Conservation (phyloP, 1,140 invertebrate species). For the Cotesia vestalis region DNA sequence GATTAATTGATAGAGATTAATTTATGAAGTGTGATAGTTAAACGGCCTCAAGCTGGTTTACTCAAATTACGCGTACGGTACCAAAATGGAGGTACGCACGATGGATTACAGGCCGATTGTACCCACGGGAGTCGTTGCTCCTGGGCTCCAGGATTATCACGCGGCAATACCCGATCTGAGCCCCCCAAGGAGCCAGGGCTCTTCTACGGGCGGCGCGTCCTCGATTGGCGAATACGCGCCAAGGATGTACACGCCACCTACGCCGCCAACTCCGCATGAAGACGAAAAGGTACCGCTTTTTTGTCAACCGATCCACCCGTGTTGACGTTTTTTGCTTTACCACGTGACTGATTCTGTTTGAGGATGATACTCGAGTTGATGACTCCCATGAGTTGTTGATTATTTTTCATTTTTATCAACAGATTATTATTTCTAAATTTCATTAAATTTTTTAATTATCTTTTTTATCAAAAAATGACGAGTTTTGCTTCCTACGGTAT, state of each 20-base stretch:
- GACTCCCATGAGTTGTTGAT: too few species aligned
- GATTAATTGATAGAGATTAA: background rate
- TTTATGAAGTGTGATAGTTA: constrained; percentile 19
- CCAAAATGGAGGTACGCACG: constrained; percentile 63
- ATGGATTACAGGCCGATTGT: constrained; percentile 64
- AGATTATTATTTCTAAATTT: too few species aligned
- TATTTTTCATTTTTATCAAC: too few species aligned
- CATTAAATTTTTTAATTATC: too few species aligned
- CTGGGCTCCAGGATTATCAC: constrained; percentile 62
- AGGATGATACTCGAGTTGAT: too few species aligned
- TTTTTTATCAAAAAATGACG: too few species aligned
- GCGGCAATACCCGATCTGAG: constrained; percentile 62
- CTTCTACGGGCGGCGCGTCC: constrained; percentile 63
- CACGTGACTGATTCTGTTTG: too few species aligned
- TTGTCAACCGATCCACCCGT: background rate
- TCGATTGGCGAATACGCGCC: constrained; percentile 63
- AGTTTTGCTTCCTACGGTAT: too few species aligned
- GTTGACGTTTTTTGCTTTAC: too few species aligned
- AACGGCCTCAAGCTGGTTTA: constrained; percentile 61
- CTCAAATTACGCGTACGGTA: constrained; percentile 50
- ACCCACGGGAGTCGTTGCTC: constrained; percentile 57
- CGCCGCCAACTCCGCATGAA: constrained; percentile 63
- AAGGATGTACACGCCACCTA: constrained; percentile 64
- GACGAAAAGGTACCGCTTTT: constrained; percentile 60
- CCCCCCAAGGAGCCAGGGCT: constrained; percentile 63